These are phyloP conservation scores for Chalcosyrphus nemorum DNA, from an alignment of 2,888 invertebrate species.

Conservation along the genomic window DNA sequence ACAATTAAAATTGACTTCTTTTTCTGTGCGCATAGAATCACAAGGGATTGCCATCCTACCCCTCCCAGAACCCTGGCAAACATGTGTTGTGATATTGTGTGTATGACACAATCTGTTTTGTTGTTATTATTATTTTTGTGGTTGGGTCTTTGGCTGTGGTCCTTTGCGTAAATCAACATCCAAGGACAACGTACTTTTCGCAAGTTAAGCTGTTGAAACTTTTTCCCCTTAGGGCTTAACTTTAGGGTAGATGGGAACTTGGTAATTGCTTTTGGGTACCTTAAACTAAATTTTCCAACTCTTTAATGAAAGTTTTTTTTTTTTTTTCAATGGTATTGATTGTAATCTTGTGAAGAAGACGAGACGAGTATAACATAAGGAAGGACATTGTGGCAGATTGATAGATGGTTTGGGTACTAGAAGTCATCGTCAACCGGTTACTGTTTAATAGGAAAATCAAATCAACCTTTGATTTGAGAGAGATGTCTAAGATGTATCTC, in stretches of 20 bases:
- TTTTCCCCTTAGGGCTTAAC: conserved; percentile 28
- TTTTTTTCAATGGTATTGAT: not conserved
- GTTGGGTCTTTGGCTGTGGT: not conserved
- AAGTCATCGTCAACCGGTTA: not conserved
- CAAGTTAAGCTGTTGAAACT: conserved; percentile 33
- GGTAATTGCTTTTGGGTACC: conserved; percentile 52
- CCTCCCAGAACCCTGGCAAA: not conserved
- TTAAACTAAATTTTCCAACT: conserved; percentile 40
- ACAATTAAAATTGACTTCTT: conserved; percentile 39
- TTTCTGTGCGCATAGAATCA: conserved; percentile 2
- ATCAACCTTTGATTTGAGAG: conserved; percentile 11
- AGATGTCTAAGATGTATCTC: not conserved
- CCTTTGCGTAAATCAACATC: conserved; percentile 7
- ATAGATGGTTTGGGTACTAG: no score
- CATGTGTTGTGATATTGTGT: conserved; percentile 7
- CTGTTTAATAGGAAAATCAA: conserved; percentile 20
- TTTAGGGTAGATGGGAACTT: conserved; percentile 17
- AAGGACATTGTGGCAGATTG: not conserved
- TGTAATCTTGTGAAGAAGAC: not conserved
- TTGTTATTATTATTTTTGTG: conserved; percentile 1
- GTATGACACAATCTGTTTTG: conserved; percentile 7
- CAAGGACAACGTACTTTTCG: conserved; percentile 23
- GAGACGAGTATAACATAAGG: not conserved
- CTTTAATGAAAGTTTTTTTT: conserved; percentile 36
- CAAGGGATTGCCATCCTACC: not conserved